Conservation (phyloP, 2,888 invertebrate species). For the Sminthurides aquaticus region DNA sequence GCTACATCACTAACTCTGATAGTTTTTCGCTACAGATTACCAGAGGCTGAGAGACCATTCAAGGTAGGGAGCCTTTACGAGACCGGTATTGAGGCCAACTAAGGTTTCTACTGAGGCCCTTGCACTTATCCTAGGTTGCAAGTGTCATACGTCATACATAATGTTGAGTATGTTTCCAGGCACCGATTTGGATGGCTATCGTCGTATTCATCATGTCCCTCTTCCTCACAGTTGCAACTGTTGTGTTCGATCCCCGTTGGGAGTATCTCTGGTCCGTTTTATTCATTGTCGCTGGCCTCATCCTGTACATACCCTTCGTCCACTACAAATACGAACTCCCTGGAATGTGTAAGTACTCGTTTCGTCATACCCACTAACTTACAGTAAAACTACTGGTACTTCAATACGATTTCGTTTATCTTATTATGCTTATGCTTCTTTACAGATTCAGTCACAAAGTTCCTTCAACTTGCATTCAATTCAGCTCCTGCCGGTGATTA, state of each 20-base stretch:
- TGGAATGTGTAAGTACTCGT: constrained; percentile 43
- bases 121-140: too few relatives aligned
- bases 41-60: constrained; percentile 84
- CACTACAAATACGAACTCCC: constrained; percentile 45
- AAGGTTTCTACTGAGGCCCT: too few relatives aligned
- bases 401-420: too few relatives aligned
- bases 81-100: too few relatives aligned
- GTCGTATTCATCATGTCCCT: constrained; percentile 47
- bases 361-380: background rate
- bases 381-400: too few relatives aligned
- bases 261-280: constrained; percentile 49
- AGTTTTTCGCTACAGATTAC: constrained; percentile 83
- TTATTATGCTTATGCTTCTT: background rate
- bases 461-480: background rate
- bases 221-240: constrained; percentile 49
- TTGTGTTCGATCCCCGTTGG: constrained; percentile 48
- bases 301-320: constrained; percentile 50
- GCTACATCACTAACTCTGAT: constrained; percentile 86
- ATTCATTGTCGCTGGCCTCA: constrained; percentile 48
- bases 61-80: constrained; percentile 58
- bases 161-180: too few relatives aligned
- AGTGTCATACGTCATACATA: too few relatives aligned
- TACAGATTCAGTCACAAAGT: background rate
- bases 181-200: constrained; percentile 47
- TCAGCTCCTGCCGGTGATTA: background rate